Conservation (phyloP, 2,113 vertebrate genomes). For the Phylloscopus whistleri region DNA sequence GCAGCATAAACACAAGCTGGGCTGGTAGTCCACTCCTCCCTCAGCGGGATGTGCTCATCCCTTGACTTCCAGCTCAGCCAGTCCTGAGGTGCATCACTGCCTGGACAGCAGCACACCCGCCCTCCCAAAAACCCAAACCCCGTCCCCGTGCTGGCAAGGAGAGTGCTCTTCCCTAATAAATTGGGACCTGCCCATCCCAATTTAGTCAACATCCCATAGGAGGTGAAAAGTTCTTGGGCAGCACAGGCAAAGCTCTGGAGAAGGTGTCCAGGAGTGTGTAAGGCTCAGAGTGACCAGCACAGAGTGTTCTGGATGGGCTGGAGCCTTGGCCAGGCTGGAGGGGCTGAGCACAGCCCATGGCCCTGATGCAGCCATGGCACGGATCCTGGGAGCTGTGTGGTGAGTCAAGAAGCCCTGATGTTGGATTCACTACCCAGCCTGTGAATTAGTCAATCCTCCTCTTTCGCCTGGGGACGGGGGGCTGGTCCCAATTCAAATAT, state of each 20-base stretch:
- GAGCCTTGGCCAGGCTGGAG: not conserved
- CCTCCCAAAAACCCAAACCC: not conserved
- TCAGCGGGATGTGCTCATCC: not conserved
- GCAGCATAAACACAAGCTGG: not conserved
- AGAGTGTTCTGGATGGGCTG: not conserved
- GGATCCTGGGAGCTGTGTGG: not conserved
- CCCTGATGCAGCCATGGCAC: not conserved
- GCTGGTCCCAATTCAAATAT: not conserved
- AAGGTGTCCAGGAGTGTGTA: not conserved
- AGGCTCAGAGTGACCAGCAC: not conserved
- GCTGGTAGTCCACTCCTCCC: not conserved
- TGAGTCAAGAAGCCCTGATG: constrained; percentile 1
- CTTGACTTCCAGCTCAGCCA: not conserved
- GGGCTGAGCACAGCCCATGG: not conserved
- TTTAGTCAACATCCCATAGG: not conserved
- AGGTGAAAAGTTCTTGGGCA: not conserved
- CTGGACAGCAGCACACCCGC: not conserved
- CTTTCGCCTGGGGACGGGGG: not conserved
- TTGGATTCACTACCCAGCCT: not conserved
- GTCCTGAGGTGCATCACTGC: not conserved
- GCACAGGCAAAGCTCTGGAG: not conserved
- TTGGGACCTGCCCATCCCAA: not conserved
- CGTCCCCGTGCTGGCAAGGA: accelerated
- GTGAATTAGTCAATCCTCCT: constrained; percentile 22
- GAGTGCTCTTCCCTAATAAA: not conserved